Base-by-base conservation (phyloP, 1,140 invertebrate species). In the Calephelis virginiensis region DNA sequence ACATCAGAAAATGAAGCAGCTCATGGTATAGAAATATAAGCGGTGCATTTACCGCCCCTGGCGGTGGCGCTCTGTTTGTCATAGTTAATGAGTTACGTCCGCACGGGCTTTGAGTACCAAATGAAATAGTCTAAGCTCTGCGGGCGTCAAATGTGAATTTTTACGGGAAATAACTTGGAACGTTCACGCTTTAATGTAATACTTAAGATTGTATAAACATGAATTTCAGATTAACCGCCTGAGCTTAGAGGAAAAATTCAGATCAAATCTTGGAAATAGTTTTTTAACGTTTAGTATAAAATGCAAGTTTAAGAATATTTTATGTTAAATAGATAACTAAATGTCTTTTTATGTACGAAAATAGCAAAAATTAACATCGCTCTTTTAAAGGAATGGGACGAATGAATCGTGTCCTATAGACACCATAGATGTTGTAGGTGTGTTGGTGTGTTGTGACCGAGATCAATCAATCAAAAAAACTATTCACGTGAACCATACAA, bases 51-150 rank as follows among this genome's bases (percentile, higher is more conserved):
- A 59, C 28, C 53, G 53, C 53, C 53, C 38, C 53, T 59, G 50
- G 28, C 53, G 37, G 28, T 17, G 37, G 53, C 53, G 53, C 53
- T 38, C 53, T 59, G 53, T 59, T 59, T 59, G 53, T 59, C 53
- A 59, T 59, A 59, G 53, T 59, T 59, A 59, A 59, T 59, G 53
- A 59, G 53, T 59, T 59, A 59, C 53, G 53, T 59, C 53, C 53
- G 53, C 53, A 37, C 37, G 53, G 53, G 53, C 53, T 59, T 59
- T 59, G 53, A 59, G 53, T 17, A 59, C 53, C 53, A 59, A 59
- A 59, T 59, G 38, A 59, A 59, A 59, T 59, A 59, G 53, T 59
- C 53, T 59, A 59, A 59, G 28, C 53, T 59, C 53, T 59, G 53
- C 53, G 53, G 53, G 53, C 53, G 53, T 59, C 12, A 59, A 59